These are phyloP conservation scores for Euphydryas editha DNA, from an alignment of 2,888 invertebrate genomes.

Conservation along the genomic window DNA sequence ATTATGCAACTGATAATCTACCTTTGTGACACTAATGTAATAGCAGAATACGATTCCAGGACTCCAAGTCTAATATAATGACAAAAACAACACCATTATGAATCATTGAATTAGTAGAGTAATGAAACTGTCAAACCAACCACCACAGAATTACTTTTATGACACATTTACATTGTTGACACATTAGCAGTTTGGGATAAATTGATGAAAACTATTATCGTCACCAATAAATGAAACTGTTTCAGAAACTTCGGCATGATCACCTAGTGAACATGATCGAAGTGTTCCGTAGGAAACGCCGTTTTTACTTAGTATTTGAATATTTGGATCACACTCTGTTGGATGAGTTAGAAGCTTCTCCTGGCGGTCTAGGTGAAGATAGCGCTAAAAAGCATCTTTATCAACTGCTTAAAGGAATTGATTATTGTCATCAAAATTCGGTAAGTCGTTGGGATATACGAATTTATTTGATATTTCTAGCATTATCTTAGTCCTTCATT, in stretches of 20 bases:
- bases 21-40: too few species aligned
- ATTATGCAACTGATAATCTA: too few species aligned
- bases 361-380: constrained; percentile 89
- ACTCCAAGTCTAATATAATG: too few species aligned
- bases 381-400: constrained; percentile 89
- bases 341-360: constrained; percentile 90
- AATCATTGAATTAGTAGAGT: too few species aligned
- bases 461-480: not conserved
- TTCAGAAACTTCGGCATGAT: constrained; percentile 93
- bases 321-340: constrained; percentile 93
- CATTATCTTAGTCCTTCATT: not conserved
- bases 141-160: too few species aligned
- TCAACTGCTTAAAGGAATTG: constrained; percentile 91
- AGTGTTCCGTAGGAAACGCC: constrained; percentile 92
- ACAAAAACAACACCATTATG: too few species aligned
- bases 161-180: too few species aligned
- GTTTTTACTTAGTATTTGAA: constrained; percentile 95
- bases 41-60: too few species aligned
- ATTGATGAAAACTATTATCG: too few species aligned
- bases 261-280: constrained; percentile 95
- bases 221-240: constrained; percentile 13
- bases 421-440: constrained; percentile 93
- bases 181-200: too few species aligned
- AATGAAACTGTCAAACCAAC: too few species aligned
- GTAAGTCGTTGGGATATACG: constrained; percentile 77